A percentile compares a stretch with the other conserved stretches of the same genome.
Evolutionary conservation across 2,888 invertebrate species (phyloP).

Genomic region (Drosophila fulvimacula): DNA sequence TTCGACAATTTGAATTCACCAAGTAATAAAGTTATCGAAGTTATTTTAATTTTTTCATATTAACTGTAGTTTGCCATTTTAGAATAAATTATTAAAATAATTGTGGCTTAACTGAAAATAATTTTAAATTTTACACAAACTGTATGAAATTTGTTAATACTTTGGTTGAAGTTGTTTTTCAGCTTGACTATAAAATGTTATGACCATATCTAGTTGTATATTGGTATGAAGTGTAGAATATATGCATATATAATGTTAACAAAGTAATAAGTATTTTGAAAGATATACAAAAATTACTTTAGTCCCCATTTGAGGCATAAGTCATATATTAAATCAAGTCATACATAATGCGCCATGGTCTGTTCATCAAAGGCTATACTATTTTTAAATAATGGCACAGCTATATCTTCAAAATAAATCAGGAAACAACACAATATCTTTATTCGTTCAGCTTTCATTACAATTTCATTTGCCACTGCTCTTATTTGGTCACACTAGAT

Average conservation of each 20-base stretch:
- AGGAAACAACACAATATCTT: not conserved
- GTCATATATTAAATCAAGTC: too few species aligned
- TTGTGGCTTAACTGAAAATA: too few species aligned
- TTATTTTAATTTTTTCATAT: too few species aligned
- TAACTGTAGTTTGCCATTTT: too few species aligned
- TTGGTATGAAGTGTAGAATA: not conserved
- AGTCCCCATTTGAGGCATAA: too few species aligned
- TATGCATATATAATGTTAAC: not conserved
- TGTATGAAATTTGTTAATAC: not conserved
- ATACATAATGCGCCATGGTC: too few species aligned
- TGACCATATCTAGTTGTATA: not conserved
- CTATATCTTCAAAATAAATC: not conserved
- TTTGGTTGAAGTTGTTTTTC: too few species aligned
- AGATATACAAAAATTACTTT: not conserved
- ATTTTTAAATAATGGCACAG: not conserved
- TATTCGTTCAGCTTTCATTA: not conserved
- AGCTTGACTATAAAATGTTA: not conserved
- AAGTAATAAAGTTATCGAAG: too few species aligned
- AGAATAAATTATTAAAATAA: too few species aligned
- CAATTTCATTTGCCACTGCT: not conserved
- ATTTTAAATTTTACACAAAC: not conserved
- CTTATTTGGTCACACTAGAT: not conserved
- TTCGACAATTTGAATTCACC: too few species aligned
- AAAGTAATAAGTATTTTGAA: not conserved
- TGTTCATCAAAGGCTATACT: not conserved